Evolutionary conservation across 2,888 invertebrate genomes (phyloP), one percentile per base, ranked within the genome.

Genomic region (Podotricha telesiphe): DNA sequence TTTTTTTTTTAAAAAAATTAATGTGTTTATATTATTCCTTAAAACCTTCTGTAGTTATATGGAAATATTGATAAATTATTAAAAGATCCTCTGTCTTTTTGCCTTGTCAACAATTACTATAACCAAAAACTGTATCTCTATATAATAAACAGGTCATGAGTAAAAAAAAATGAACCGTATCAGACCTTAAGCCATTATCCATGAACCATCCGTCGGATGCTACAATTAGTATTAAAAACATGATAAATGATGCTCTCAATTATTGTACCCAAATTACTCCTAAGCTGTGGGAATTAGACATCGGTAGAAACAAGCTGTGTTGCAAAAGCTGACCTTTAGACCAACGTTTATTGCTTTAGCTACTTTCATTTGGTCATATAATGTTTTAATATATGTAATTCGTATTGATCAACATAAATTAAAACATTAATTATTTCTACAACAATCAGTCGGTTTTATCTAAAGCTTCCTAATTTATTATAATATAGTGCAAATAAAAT

Each of bases 171-270:
- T 42, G 15, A 45, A 22, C 37, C 15, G 20, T 20, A 72, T 72
- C 74, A 76, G 79, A 82, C 85, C 85, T 85, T 85, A 82, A 76
- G 66, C 74, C 67, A 42, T 74, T 69, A 78, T 75, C 76, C 79
- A 64, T 70, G 67, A 58, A 51, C 61, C 53, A 62, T 47, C 68
- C 66, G 68, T 63, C 75, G 74, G 77, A 75, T 76, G 74, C 63
- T 73, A 68, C 74, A 72, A 76, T 76, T 75, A 72, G 69, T 72
- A 72, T 73, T 70, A 71, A 66, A 73, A 69, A 69, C 65, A 74
- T 78, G 78, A 80, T 79, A 77, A 76, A 80, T 79, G 75, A 71
- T 71, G 65, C 63, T 51, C 68, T 73, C 74, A 75, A 77, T 77
- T 76, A 77, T 69, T 72, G 56, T 64, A 68, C 70, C 63, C 66